Evolutionary conservation across 2,113 vertebrate species (phyloP).

Genomic region (Cygnus atratus): DNA sequence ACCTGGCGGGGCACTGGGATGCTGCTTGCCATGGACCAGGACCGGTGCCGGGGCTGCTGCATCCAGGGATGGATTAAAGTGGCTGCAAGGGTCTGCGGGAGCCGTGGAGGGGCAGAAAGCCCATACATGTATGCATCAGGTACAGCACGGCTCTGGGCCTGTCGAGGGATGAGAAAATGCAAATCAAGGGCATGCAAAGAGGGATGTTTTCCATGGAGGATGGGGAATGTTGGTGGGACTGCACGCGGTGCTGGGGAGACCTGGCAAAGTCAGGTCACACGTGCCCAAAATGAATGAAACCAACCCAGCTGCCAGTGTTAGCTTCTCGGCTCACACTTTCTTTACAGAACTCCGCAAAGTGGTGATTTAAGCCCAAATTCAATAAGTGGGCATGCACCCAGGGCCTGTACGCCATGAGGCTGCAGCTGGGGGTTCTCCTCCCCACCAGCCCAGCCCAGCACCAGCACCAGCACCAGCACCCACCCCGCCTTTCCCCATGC

Average conservation of each 20-base stretch:
- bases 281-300: accelerated
- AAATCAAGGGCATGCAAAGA: background rate
- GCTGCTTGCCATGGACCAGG: background rate
- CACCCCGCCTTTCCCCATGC: accelerated
- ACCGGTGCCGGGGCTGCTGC: background rate
- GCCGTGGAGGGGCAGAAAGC: accelerated
- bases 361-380: background rate
- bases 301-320: background rate
- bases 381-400: accelerated
- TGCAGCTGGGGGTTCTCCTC: background rate
- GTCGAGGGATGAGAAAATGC: background rate
- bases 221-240: background rate
- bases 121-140: background rate
- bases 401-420: accelerated
- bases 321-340: background rate
- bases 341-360: background rate
- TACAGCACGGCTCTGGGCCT: background rate
- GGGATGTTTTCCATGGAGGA: background rate
- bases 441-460: accelerated
- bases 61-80: accelerated
- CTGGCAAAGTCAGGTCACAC: background rate
- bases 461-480: accelerated
- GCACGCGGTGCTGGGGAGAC: accelerated
- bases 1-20: accelerated
- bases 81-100: background rate